These are phyloP conservation scores for Phyllotis vaccarum DNA, from an alignment of 2,797 vertebrate species.

Conservation along the genomic window DNA sequence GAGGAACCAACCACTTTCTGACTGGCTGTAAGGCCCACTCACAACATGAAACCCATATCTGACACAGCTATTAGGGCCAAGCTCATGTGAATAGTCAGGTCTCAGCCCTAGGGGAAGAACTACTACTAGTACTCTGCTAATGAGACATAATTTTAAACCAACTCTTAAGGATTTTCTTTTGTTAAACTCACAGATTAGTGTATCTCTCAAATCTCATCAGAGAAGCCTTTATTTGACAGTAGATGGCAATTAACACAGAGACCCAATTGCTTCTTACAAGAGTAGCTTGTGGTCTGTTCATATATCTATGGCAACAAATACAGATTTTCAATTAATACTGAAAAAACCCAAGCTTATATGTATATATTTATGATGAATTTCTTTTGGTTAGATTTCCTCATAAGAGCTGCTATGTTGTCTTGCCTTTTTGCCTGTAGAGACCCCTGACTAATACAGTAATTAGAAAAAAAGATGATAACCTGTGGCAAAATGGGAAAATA, in stretches of 20 bases:
- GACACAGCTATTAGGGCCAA: background rate
- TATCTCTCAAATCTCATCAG: background rate
- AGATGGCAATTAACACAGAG: background rate
- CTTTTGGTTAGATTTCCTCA: constrained; percentile 10
- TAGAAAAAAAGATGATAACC: background rate
- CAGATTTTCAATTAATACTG: background rate
- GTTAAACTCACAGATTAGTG: background rate
- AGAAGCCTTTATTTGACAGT: background rate
- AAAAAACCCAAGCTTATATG: background rate
- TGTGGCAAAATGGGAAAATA: constrained; percentile 2
- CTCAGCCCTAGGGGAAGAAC: background rate
- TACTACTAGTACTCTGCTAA: background rate
- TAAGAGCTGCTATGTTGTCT: background rate
- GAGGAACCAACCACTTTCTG: background rate
- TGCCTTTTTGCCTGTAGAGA: background rate
- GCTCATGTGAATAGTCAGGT: background rate
- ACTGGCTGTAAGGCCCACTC: background rate
- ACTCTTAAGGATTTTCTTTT: background rate
- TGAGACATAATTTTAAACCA: too few relatives aligned
- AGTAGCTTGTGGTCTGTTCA: background rate
- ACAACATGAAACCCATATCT: background rate
- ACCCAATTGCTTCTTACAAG: background rate
- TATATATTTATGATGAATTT: background rate
- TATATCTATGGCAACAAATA: background rate
- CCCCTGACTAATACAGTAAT: background rate